Conservation (phyloP, 2,888 invertebrate species). For the Gnatocerus cornutus region DNA sequence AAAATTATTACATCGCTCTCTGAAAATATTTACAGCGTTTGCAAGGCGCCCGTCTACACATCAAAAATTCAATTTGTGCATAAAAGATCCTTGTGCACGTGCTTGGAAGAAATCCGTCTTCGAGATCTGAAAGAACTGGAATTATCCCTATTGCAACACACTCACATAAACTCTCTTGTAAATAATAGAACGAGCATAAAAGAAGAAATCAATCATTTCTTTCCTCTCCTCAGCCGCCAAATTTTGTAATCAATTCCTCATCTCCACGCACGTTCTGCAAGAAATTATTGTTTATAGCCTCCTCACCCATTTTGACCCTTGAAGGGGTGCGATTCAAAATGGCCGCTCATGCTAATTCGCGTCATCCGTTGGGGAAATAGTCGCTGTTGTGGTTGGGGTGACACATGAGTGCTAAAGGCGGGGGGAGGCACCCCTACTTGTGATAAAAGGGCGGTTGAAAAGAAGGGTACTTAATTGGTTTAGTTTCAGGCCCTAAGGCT, state of each 20-base stretch:
- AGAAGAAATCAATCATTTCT: slow-evolving; percentile 45
- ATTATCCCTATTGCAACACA: slow-evolving; percentile 32
- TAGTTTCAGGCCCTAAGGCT: slow-evolving; percentile 52
- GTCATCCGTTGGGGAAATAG: slow-evolving; percentile 58
- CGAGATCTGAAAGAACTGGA: slow-evolving; percentile 21
- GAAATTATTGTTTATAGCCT: slow-evolving; percentile 11
- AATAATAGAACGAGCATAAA: slow-evolving; percentile 40
- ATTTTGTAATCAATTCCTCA: slow-evolving; percentile 17
- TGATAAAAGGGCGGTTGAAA: slow-evolving; percentile 56
- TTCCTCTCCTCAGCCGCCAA: slow-evolving; percentile 14
- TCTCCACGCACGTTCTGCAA: slow-evolving; percentile 5
- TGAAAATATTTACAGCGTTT: slow-evolving; percentile 10
- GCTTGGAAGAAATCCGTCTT: slow-evolving; percentile 33
- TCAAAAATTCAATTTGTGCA: slow-evolving; percentile 38
- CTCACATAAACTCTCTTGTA: slow-evolving; percentile 39
- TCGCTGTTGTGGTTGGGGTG: slow-evolving; percentile 54
- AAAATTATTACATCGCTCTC: not conserved
- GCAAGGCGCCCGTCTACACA: not conserved
- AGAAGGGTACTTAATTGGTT: slow-evolving; percentile 61
- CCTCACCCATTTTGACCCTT: slow-evolving; percentile 42
- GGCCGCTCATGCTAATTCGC: slow-evolving; percentile 61
- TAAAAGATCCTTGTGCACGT: slow-evolving; percentile 36
- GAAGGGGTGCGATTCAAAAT: slow-evolving; percentile 50
- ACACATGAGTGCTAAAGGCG: slow-evolving; percentile 59
- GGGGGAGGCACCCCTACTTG: slow-evolving; percentile 56